Evolutionary conservation across 2,113 vertebrate species (phyloP).

Genomic region (Aldabrachelys gigantea): DNA sequence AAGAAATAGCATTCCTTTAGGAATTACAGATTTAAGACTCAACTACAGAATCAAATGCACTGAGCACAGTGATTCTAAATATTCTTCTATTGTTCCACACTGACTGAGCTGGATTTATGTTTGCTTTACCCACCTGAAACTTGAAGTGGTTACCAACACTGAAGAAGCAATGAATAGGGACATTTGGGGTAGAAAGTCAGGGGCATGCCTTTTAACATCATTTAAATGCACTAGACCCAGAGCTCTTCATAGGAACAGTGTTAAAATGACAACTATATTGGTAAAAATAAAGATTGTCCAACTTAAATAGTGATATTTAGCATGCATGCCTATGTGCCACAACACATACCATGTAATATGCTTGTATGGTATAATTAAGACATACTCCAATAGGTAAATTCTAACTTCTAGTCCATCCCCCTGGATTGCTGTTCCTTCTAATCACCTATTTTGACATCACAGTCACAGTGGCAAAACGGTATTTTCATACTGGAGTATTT

Average conservation of each 20-base stretch:
- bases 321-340: not conserved
- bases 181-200: not conserved
- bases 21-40: not conserved
- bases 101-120: not conserved
- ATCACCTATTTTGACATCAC: not conserved
- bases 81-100: not conserved
- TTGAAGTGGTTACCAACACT: not conserved
- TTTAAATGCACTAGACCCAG: not conserved
- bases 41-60: rapidly evolving
- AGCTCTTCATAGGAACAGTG: not conserved
- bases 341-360: rapidly evolving
- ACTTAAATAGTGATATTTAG: not conserved
- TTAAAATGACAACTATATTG: not conserved
- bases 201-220: not conserved
- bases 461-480: not conserved
- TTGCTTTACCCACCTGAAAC: not conserved
- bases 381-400: not conserved
- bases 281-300: not conserved
- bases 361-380: not conserved
- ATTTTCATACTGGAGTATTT: not conserved
- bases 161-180: not conserved
- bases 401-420: not conserved
- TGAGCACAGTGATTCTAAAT: not conserved
- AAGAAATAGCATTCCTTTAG: not conserved
- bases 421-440: not conserved